Evolutionary conservation across 2,888 invertebrate species (phyloP).

Genomic region (Mesorhabditis belari): DNA sequence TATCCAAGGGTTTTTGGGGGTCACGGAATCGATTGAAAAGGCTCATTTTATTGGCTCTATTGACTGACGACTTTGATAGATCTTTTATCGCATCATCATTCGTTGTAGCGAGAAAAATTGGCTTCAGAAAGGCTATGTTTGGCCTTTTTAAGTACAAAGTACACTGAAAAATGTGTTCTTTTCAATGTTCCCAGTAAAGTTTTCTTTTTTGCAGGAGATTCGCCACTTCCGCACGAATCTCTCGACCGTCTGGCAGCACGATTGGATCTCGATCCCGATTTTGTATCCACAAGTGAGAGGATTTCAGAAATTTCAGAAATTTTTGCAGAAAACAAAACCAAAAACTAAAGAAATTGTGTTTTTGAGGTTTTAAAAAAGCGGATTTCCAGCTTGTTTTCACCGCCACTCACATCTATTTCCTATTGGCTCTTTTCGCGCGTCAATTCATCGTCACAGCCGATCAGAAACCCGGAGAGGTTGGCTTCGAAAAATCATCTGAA

Average conservation of each 20-base stretch:
- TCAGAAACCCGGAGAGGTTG: neutral
- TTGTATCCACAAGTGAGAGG: conserved; percentile 15
- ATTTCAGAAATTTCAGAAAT: no score
- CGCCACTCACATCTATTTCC: conserved; percentile 43
- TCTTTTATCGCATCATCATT: no score
- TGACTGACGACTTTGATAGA: no score
- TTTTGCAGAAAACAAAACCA: neutral
- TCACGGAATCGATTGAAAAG: no score
- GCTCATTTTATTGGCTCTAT: no score
- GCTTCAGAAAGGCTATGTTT: no score
- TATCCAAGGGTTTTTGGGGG: no score
- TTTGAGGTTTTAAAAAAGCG: neutral
- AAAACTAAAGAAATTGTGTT: neutral
- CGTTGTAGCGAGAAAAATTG: no score
- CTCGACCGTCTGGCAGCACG: conserved; percentile 29
- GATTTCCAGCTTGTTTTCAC: conserved; percentile 42
- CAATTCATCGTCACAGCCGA: conserved; percentile 11
- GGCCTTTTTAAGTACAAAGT: neutral
- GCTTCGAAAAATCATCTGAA: neutral
- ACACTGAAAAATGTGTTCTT: no score
- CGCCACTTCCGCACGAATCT: conserved; percentile 23
- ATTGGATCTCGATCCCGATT: conserved; percentile 38
- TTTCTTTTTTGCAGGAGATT: conserved; percentile 17
- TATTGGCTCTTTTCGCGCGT: conserved; percentile 36
- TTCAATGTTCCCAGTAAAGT: no score